Evolutionary conservation across 2,797 vertebrate species (phyloP).

Genomic region (Adrianichthys oophorus): DNA sequence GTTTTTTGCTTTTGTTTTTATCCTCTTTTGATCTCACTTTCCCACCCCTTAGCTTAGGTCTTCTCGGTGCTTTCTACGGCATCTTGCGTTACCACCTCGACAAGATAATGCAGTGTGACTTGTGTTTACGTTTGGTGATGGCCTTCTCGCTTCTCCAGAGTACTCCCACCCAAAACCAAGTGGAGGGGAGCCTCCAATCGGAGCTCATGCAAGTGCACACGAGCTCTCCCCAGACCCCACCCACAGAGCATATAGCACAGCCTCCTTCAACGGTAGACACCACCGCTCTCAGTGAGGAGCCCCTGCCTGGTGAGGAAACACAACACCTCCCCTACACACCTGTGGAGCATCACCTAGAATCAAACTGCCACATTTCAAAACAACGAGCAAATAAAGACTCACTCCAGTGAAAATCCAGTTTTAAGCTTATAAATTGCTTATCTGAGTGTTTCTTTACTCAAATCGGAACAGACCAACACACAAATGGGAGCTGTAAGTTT

Average conservation of each 20-base stretch:
- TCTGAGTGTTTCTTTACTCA: no score
- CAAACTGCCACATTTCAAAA: no score
- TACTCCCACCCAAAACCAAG: conserved; percentile 84
- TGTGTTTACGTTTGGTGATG: conserved; percentile 73
- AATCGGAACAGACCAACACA: no score
- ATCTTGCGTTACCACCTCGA: conserved; percentile 36
- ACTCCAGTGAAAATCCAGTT: no score
- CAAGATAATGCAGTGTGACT: conserved; percentile 60
- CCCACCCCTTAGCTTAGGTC: conserved; percentile 11
- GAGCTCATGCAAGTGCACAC: conserved; percentile 87
- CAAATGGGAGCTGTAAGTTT: no score
- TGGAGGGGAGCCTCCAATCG: conserved; percentile 88
- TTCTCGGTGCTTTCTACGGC: conserved; percentile 17
- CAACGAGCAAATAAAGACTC: no score
- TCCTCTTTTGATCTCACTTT: neutral
- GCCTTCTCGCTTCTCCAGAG: conserved; percentile 80
- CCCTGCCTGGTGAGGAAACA: conserved; percentile 71
- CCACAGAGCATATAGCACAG: conserved; percentile 78
- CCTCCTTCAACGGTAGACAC: conserved; percentile 87
- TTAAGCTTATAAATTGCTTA: no score
- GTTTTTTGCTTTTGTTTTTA: neutral
- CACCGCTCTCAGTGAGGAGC: conserved; percentile 83
- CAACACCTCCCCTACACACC: conserved; percentile 28
- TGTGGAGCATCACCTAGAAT: conserved; percentile 14
- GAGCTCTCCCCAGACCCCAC: conserved; percentile 80